Conservation (phyloP, 2,113 vertebrate species). For the Hystrix cristata region DNA sequence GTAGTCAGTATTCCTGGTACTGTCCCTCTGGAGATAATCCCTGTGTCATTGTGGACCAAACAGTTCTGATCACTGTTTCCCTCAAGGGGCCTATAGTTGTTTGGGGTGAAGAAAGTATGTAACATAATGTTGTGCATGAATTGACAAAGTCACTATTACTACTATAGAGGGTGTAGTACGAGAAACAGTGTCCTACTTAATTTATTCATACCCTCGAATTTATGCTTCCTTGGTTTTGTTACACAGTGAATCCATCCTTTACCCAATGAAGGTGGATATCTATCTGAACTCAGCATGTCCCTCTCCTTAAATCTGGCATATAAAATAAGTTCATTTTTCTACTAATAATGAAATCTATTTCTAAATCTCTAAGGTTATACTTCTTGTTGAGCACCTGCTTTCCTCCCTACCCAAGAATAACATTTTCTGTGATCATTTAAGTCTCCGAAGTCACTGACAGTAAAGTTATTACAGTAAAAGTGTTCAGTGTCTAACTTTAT, state of each 20-base stretch:
- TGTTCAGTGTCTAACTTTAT: conserved; percentile 3
- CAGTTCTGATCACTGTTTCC: not conserved
- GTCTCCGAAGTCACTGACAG: not conserved
- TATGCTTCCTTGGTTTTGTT: not conserved
- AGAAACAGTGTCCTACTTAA: not conserved
- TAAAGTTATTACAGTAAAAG: conserved; percentile 2
- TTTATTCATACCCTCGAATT: not conserved
- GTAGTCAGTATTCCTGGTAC: not conserved
- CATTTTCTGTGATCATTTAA: not conserved
- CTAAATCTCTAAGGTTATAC: not conserved
- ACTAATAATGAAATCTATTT: conserved; percentile 27
- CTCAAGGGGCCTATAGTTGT: not conserved
- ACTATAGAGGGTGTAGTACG: not conserved
- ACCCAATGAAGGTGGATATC: not conserved
- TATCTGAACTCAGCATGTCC: not conserved
- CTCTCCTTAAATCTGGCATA: not conserved
- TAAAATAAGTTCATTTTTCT: conserved; percentile 37
- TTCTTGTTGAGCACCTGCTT: not conserved
- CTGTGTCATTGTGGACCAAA: not conserved
- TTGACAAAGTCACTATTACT: conserved; percentile 36
- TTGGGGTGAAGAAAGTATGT: not conserved
- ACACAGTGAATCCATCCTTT: not conserved
- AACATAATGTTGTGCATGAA: not conserved
- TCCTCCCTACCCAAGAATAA: not conserved
- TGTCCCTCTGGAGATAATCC: not conserved